phyloP scores from a whole-genome alignment of 2,888 invertebrate species.

The Chloroclysta siterata region DNA sequence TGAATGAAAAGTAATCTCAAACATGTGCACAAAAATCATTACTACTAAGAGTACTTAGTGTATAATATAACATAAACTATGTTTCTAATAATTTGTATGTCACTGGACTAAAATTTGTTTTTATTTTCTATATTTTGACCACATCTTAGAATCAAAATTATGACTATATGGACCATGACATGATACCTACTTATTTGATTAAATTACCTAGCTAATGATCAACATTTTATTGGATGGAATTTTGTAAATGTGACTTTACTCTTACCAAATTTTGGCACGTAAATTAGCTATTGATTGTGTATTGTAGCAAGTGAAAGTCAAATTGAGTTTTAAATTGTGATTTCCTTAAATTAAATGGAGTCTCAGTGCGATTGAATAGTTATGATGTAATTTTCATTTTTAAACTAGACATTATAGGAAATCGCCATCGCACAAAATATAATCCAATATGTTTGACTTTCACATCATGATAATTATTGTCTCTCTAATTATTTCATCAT shows the following conservation, averaged over 20 bases:
- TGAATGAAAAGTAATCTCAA: constrained; percentile 59
- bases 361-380: constrained; percentile 32
- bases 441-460: constrained; percentile 63
- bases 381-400: constrained; percentile 30
- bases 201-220: constrained; percentile 69
- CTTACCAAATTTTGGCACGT: constrained; percentile 65
- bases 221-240: constrained; percentile 77
- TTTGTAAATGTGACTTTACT: constrained; percentile 66
- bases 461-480: constrained; percentile 73
- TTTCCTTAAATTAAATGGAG: constrained; percentile 24
- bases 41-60: constrained; percentile 48
- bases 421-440: constrained; percentile 51
- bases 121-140: constrained; percentile 23
- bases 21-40: constrained; percentile 72
- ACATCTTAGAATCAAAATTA: constrained; percentile 57
- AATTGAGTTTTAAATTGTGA: constrained; percentile 43
- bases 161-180: constrained; percentile 75
- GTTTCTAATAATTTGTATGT: constrained; percentile 28
- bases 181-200: constrained; percentile 55
- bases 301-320: constrained; percentile 65
- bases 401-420: constrained; percentile 29
- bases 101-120: constrained; percentile 21
- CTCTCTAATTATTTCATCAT: constrained; percentile 80
- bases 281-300: constrained; percentile 59
- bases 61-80: constrained; percentile 32